Base-by-base conservation (phyloP, 2,797 vertebrate genomes). In the Takifugu rubripes region DNA sequence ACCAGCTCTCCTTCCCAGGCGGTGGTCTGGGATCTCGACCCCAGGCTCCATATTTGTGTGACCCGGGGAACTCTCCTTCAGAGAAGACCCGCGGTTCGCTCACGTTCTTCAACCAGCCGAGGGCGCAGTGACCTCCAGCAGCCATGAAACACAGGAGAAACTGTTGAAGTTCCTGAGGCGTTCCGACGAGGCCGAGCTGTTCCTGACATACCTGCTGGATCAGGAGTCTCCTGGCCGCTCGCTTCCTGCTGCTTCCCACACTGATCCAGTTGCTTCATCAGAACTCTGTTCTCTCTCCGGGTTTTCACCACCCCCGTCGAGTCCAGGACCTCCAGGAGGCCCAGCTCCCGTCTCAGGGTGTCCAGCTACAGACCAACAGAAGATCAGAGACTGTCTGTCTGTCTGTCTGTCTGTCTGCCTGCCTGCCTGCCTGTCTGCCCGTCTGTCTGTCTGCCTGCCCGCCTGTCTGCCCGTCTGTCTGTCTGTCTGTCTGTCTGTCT, bases 1-100 rank as follows among this genome's bases (percentile, higher is more conserved):
- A 75, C 83, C 84, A 89, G 49, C 42, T 74, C 73, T 91, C 83
- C 49, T 86, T 88, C 40, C 87, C 90, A 0, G 24, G 33, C 14
- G 54, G 75, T 8, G 91, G 90, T 53, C 81, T 82, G 1, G 89
- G 85, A 60, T 92, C 91, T 43, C 61, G 84, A 47, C 91, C 91
- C 91, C 91, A 92, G 42, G 84, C 81, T 5, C 91, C 91, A 9
- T 76, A 91, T 26, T 50, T 6, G 51, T 75, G 78, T 0, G 83
- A 82, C 2, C 79, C 81, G 1, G 87, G 77, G 45, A 81, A 90
- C 47, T 87, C 80, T 45, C 87, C 90, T 5, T 64, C 56, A 36
- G 88, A 74, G 54, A 69, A 72, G 6, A 84, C 75, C 61, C 31
- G 73, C 0, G 90, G 82, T 6, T 77, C 74, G 0, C 77, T 72